phyloP scores from a whole-genome alignment of 2,113 vertebrate genomes.

The Aythya baeri region DNA sequence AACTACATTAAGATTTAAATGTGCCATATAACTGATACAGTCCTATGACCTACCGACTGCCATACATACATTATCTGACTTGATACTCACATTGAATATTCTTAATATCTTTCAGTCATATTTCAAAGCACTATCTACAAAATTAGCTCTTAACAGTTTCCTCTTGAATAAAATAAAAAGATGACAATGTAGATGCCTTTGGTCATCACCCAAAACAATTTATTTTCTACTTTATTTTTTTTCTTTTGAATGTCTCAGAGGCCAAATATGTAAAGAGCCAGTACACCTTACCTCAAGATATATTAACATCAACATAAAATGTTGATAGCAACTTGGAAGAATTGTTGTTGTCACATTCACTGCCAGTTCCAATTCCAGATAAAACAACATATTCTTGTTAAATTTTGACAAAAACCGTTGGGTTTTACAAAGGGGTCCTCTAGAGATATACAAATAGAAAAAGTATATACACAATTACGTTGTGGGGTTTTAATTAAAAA shows the following conservation, averaged over 20 bases:
- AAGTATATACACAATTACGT: background rate
- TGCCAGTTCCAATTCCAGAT: constrained; percentile 25
- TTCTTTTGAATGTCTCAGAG: too few species aligned
- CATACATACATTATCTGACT: background rate
- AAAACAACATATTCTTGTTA: constrained; percentile 51
- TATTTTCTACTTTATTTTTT: background rate
- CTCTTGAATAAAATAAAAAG: background rate
- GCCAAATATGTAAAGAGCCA: background rate
- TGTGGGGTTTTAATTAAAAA: background rate
- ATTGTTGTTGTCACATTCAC: constrained; percentile 50
- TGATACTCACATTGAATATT: background rate
- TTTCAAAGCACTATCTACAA: background rate
- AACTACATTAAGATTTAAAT: background rate
- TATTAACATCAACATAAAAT: constrained; percentile 9
- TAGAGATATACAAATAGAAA: constrained; percentile 12
- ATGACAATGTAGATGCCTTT: background rate
- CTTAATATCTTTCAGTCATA: background rate
- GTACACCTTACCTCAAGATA: constrained; percentile 31
- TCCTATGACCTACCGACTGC: background rate
- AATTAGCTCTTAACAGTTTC: background rate
- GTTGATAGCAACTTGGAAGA: constrained; percentile 46
- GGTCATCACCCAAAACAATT: background rate
- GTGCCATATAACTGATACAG: background rate
- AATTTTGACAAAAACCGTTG: background rate
- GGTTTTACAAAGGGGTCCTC: constrained; percentile 25